Conservation (phyloP, 2,113 vertebrate species). For the Corythaixoides concolor region DNA sequence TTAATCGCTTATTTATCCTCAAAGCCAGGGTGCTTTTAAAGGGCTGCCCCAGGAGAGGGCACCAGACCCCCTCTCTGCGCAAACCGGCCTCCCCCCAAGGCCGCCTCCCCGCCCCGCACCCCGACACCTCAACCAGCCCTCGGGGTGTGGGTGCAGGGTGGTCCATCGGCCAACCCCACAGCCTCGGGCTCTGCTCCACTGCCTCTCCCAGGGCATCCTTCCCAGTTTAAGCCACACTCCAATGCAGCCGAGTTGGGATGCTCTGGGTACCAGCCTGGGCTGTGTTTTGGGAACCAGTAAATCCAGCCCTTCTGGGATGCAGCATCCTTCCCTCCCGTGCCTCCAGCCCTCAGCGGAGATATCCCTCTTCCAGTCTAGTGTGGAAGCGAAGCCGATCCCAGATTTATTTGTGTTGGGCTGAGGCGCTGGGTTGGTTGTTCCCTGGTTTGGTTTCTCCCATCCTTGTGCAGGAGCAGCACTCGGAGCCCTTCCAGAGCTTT, state of each 20-base stretch:
- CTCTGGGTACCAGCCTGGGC: background rate
- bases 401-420: background rate
- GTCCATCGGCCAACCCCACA: fast-evolving
- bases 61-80: constrained; percentile 40
- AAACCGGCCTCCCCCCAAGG: background rate
- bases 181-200: fast-evolving
- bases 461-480: background rate
- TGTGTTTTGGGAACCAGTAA: background rate
- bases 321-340: background rate
- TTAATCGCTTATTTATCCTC: background rate
- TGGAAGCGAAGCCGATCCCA: background rate
- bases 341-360: background rate
- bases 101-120: background rate
- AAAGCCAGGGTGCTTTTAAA: constrained; percentile 47
- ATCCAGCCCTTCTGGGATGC: fast-evolving
- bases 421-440: background rate
- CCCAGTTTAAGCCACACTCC: fast-evolving
- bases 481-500: constrained; percentile 1
- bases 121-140: background rate
- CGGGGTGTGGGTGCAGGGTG: fast-evolving
- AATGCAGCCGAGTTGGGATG: fast-evolving
- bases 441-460: background rate
- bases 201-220: background rate
- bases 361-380: background rate
- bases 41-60: constrained; percentile 65